Conservation (phyloP, 2,113 vertebrate genomes). For the Amazona guildingii region DNA sequence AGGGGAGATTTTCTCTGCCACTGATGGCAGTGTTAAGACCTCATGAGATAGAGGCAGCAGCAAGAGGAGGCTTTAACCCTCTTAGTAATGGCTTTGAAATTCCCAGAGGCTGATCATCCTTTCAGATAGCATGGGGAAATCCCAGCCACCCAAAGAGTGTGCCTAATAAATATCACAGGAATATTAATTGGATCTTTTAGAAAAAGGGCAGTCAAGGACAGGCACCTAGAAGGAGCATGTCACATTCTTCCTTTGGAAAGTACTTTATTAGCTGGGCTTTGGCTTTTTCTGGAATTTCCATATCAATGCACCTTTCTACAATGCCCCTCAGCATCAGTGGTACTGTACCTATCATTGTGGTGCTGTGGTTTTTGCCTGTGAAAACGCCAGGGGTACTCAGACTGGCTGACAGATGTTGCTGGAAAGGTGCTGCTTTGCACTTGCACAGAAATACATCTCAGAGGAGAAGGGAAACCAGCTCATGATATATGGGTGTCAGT, state of each 20-base stretch:
- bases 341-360: not conserved
- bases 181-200: slow-evolving; percentile 3
- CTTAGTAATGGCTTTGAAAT: not conserved
- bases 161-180: not conserved
- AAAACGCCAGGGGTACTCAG: not conserved
- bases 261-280: not conserved
- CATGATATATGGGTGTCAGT: not conserved
- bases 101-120: not conserved
- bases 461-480: not conserved
- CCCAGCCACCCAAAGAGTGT: not conserved
- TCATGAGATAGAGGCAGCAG: not conserved
- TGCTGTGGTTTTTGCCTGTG: not conserved
- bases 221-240: not conserved
- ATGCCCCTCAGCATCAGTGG: not conserved
- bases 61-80: not conserved
- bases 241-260: not conserved
- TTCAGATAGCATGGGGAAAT: not conserved
- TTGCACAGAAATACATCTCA: not conserved
- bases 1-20: not conserved
- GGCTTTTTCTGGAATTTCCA: not conserved
- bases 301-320: not conserved
- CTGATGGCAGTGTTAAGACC: not conserved
- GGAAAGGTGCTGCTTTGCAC: slow-evolving; percentile 1
- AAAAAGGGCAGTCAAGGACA: slow-evolving; percentile 44
- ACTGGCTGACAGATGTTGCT: slow-evolving; percentile 3